These are phyloP conservation scores for Gracilinanus agilis DNA, from an alignment of 2,113 vertebrate species.

Conservation along the genomic window DNA sequence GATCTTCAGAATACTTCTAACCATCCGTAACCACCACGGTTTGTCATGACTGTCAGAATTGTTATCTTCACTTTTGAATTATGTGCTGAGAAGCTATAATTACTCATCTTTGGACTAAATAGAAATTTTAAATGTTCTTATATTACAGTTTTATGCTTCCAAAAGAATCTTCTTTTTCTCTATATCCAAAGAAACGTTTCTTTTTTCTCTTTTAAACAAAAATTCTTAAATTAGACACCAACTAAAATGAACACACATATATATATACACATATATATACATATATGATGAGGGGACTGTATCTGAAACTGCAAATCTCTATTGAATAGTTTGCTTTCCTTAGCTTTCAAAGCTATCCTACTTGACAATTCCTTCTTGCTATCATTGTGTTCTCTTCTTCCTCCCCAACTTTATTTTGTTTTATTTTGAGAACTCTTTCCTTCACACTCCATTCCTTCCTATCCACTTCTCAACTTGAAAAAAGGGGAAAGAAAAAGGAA, in stretches of 20 bases:
- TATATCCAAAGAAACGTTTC: conserved; percentile 39
- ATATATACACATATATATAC: too few species aligned
- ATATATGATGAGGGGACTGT: not conserved
- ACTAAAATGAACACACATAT: not conserved
- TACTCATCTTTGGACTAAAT: conserved; percentile 60
- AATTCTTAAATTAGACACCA: not conserved
- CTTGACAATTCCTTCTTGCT: not conserved
- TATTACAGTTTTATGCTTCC: conserved; percentile 34
- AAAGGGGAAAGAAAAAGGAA: not conserved
- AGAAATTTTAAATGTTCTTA: conserved; percentile 60
- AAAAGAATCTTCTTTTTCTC: conserved; percentile 40
- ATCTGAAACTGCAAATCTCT: not conserved
- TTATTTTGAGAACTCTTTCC: not conserved
- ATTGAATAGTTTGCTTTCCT: not conserved
- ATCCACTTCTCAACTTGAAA: not conserved
- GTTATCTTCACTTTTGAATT: conserved; percentile 64
- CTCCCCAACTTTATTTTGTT: not conserved
- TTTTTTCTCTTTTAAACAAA: not conserved
- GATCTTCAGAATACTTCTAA: conserved; percentile 63
- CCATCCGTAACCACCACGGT: conserved; percentile 52
- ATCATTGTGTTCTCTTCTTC: not conserved
- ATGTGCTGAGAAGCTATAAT: conserved; percentile 64
- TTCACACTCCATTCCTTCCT: not conserved
- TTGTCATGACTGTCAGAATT: conserved; percentile 39
- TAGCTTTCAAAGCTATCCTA: not conserved